Evolutionary conservation across 1,140 invertebrate species (phyloP).

Genomic region (Dufourea novaeangliae): DNA sequence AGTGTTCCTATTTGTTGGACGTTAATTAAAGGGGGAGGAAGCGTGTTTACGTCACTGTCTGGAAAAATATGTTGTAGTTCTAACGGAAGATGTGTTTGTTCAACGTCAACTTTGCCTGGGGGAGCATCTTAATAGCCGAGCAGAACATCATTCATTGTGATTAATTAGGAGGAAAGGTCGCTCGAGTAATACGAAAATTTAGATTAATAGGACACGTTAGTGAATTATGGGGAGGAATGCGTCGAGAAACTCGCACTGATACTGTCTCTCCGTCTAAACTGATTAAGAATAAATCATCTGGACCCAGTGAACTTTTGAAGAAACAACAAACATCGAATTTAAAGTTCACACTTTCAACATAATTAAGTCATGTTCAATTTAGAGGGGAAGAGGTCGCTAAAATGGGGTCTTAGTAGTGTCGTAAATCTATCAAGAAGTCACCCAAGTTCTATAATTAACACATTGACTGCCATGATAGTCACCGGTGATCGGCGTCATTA

Average conservation of each 20-base stretch:
- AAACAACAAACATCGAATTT: background rate
- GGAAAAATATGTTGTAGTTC: no score
- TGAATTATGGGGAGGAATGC: background rate
- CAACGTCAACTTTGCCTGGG: background rate
- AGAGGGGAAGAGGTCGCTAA: no score
- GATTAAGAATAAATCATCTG: background rate
- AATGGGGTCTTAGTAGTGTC: no score
- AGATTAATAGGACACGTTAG: background rate
- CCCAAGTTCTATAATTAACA: no score
- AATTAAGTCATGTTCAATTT: no score
- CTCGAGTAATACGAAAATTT: slow-evolving; percentile 4
- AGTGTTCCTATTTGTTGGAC: no score
- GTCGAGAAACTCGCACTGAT: background rate
- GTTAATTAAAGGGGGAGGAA: no score
- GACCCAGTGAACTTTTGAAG: background rate
- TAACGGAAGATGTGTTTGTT: background rate
- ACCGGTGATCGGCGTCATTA: no score
- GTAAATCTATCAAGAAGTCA: no score
- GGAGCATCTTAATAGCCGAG: background rate
- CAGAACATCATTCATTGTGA: background rate
- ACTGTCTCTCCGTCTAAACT: background rate
- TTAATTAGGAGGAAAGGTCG: slow-evolving; percentile 10
- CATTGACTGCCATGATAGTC: no score
- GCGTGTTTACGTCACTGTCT: no score
- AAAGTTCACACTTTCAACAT: no score